Evolutionary conservation across 2,888 invertebrate genomes (phyloP).

Genomic region (Agrilus cyanescens): DNA sequence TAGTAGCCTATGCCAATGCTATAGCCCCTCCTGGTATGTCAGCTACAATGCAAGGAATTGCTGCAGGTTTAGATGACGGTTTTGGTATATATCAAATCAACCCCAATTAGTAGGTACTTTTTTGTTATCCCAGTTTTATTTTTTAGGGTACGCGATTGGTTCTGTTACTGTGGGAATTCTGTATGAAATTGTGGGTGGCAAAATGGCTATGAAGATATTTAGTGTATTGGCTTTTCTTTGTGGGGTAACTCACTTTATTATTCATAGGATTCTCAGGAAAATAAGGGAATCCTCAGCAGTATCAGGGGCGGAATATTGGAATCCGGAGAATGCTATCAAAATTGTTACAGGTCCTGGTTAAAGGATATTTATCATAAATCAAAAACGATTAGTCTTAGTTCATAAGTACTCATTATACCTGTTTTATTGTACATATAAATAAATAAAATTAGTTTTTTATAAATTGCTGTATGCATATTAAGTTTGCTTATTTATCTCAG

Average conservation of each 20-base stretch:
- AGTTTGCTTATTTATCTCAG: too few species aligned
- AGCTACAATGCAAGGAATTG: constrained; percentile 75
- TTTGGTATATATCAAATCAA: constrained; percentile 42
- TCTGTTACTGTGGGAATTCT: constrained; percentile 61
- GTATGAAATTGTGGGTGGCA: constrained; percentile 53
- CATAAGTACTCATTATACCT: too few species aligned
- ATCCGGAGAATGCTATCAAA: constrained; percentile 22
- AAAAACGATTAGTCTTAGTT: too few species aligned
- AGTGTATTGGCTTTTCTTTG: constrained; percentile 34
- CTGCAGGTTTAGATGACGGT: constrained; percentile 83
- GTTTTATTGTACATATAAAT: too few species aligned
- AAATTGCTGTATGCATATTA: too few species aligned
- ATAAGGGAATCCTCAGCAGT: constrained; percentile 9
- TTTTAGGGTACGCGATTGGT: constrained; percentile 61
- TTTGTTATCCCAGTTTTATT: too few species aligned
- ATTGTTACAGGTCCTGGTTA: constrained; percentile 1
- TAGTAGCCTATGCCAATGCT: constrained; percentile 52
- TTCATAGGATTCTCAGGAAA: constrained; percentile 22
- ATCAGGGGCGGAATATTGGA: constrained; percentile 15
- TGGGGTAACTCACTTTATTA: constrained; percentile 34
- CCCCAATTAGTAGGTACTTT: too few species aligned
- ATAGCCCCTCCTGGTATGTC: constrained; percentile 52
- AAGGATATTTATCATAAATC: too few species aligned
- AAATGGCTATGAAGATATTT: constrained; percentile 41
- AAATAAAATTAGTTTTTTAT: too few species aligned